Base-by-base conservation (phyloP, 2,888 invertebrate genomes). In the Drosophila percnosoma region DNA sequence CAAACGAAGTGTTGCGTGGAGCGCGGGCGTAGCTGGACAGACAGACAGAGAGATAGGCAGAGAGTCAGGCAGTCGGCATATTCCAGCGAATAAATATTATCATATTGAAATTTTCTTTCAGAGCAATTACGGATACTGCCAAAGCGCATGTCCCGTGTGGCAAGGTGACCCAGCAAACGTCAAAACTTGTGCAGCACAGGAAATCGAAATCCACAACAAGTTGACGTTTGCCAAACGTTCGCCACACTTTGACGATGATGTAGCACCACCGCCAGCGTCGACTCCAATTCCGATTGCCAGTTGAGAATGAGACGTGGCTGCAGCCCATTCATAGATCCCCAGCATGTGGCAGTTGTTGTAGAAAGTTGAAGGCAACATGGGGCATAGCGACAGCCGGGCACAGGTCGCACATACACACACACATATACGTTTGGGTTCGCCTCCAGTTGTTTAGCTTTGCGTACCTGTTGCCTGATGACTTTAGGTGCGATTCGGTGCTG, bases 11-110 rank as follows among this genome's bases (percentile, higher is more conserved):
- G 67, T 75, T 88, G 86, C 78, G 87, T 88, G 87, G 78, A 73
- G 78, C 83, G 75, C 78, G 82, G 87, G 83, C 83, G 87, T 84
- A 74, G 63, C 75, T 58, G 68, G 68, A 78, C 67, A 42, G 51
- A 73, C 52, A 60, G 58, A 45, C 61, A 40, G 68, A 51, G 48
- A 65, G 62, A 48, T 54, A 48, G 67, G 54, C 45, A 40, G 68
- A 70, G 48, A 51, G 64, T 48, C 67, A 58, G 58, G 52, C 40
- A 40, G 68, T 68, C 66, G 69, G 76, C 76, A 73, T 80, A 81
- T 81, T 70, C 78, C 82, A 76, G 64, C 74, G 84, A 84, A 88
- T 89, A 87, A 88, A 88, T 89, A 88, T 89, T 88, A 88, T 88
- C 87, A 88, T 88, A 88, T 88, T 88, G 88, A 88, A 87, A 88